Evolutionary conservation across 2,888 invertebrate genomes (phyloP), one percentile per base, ranked within the genome.

Genomic region (Epiblema foenella): DNA sequence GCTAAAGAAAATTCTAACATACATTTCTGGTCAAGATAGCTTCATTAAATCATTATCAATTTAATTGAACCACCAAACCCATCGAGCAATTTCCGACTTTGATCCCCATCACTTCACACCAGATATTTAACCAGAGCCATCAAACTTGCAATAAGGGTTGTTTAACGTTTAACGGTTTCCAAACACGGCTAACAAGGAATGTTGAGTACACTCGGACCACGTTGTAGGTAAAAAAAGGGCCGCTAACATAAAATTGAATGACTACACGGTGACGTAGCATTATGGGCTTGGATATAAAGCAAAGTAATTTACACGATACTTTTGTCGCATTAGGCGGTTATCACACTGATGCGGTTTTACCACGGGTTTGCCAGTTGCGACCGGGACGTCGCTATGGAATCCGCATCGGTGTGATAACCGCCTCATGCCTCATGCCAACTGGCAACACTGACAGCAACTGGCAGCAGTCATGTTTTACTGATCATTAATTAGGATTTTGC

Each of bases 181-280:
- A 75, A 76, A 81, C 80, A 77, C 74, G 76, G 76, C 80, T 81
- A 80, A 83, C 81, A 81, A 77, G 77, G 77, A 77, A 42, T 60
- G 46, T 64, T 29, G 37, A 59, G 69, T 66, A 66, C 49, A 70
- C 42, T 70, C 59, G 7, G 60, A 56, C 52, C 46, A 42, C 8
- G 56, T 62, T 49, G 17, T 1, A 33, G 29, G 60, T 33, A 62
- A 71, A 60, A 71, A 64, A 56, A 60, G 66, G 54, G n/a, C 17
- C 51, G 51, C 18, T 58, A 58, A 69, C 58, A 52, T 49, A 62
- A 20, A 65, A 54, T 8, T 20, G 17, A 42, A 33, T 9, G 52
- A 70, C 52, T 65, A 58, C 58, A 51, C 46, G 18, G 11, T 18
- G 51, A 51, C 18, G 12, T n/a, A 37, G 33, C 49, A 33, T 33